phyloP scores from a whole-genome alignment of 2,888 invertebrate genomes.

The Limenitis camilla region DNA sequence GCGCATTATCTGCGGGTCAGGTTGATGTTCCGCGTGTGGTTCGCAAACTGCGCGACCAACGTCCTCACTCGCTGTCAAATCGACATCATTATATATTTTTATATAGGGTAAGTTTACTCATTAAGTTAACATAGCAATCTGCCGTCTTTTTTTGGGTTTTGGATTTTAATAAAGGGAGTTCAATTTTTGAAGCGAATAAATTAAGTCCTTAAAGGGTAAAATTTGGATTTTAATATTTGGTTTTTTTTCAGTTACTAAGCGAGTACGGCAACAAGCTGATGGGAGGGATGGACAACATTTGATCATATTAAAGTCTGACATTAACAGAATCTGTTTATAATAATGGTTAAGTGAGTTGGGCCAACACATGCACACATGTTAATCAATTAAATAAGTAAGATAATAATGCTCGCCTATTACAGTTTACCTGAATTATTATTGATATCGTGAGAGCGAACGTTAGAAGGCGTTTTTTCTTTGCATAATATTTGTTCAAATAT shows the following conservation, averaged over 20 bases:
- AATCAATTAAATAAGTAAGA: too few species aligned
- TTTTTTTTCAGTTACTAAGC: conserved; percentile 80
- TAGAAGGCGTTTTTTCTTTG: too few species aligned
- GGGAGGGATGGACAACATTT: conserved; percentile 72
- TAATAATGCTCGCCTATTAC: too few species aligned
- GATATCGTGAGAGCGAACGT: too few species aligned
- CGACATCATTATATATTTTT: conserved; percentile 94
- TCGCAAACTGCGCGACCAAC: conserved; percentile 86
- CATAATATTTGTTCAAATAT: too few species aligned
- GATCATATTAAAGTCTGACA: conserved; percentile 18
- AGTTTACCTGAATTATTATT: too few species aligned
- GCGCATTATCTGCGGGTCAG: conserved; percentile 85
- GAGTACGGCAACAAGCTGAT: conserved; percentile 89
- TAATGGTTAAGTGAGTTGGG: background rate
- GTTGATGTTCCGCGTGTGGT: conserved; percentile 92
- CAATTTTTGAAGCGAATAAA: too few species aligned
- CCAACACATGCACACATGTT: background rate
- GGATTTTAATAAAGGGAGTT: too few species aligned
- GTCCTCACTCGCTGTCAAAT: conserved; percentile 92
- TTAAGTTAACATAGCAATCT: background rate
- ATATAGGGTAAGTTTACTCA: conserved; percentile 79
- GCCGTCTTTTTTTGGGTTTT: too few species aligned
- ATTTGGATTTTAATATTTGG: conserved; percentile 1
- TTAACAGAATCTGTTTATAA: background rate
- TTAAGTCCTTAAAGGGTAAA: background rate